Percentiles rank a stretch among this genome's conserved stretches.
These are phyloP conservation scores for Lepidotrigona ventralis DNA, from an alignment of 1,140 invertebrate species.

Conservation along the genomic window DNA sequence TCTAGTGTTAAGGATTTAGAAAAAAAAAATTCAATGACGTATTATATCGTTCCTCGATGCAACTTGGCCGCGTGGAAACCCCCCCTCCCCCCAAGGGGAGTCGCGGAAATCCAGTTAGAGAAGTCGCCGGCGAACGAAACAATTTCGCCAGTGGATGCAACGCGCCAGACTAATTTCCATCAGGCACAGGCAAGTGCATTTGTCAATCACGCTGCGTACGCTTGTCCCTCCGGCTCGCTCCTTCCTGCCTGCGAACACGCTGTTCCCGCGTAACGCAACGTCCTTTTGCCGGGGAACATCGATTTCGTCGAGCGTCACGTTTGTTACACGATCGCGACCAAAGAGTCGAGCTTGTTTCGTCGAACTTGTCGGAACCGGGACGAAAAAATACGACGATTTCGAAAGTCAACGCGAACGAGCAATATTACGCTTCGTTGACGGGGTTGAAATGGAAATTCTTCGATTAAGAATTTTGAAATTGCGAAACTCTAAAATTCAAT, in stretches of 20 bases:
- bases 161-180: conserved; percentile 33
- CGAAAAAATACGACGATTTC: not conserved
- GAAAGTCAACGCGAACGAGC: no score
- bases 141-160: conserved; percentile 5
- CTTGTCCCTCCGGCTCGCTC: not conserved
- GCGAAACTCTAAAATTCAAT: no score
- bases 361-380: not conserved
- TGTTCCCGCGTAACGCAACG: not conserved
- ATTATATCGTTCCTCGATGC: conserved; percentile 37
- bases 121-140: conserved; percentile 49
- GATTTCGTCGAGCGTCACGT: conserved; percentile 1
- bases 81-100: conserved; percentile 20
- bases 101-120: conserved; percentile 58
- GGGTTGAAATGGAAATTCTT: no score
- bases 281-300: not conserved
- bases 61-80: conserved; percentile 42
- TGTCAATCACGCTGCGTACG: conserved; percentile 23
- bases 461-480: no score
- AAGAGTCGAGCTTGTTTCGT: not conserved
- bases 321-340: not conserved
- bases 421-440: no score
- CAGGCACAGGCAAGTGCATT: conserved; percentile 20
- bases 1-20: no score
- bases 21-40: conserved; percentile 1
- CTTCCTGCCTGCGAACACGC: not conserved